Evolutionary conservation across 2,113 vertebrate species (phyloP), one percentile per base, ranked within the genome.

Genomic region (Gracilinanus agilis): DNA sequence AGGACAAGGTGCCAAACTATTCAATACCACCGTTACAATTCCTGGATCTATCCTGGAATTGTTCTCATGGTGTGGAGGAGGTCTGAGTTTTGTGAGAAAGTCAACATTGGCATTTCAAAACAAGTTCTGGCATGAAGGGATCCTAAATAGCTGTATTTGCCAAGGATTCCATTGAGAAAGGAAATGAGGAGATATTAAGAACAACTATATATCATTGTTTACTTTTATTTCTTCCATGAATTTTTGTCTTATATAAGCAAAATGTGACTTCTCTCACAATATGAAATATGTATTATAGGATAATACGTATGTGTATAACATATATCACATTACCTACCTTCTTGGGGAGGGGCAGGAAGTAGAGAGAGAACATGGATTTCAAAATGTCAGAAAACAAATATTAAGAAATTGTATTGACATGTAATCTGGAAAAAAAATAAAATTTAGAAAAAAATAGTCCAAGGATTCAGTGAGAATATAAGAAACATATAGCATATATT

Each of bases 81-180:
- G 55, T 7, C 16, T 88, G 8, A 40, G n/a, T 40, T 12, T 56
- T 88, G 58, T 67, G 53, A 94, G 56, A 92, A 96, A 93, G 27
- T 83, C 75, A 92, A 6, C 54, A 29, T 4, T 67, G 93, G 24
- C 1, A 88, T 9, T 40, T n/a, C 40, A 94, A 88, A 55, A 91
- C 24, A 53, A 90, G 90, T 91, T 7, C 40, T 93, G 25, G 88
- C 9, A 21, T 16, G 88, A 58, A 91, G 9, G 10, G 27, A 90
- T 44, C 44, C 44, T 44, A 90, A 44, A 29, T 27, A 89, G 16
- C 3, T 7, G 25, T 23, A 24, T 44, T 93, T 94, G 25, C 27
- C 67, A 91, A 91, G 83, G 29, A 40, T 55, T 93, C 53, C 58
- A 75, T 67, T 44, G 2, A 90, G 49, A 91, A 90, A 61, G 25